A percentile compares a stretch with the other conserved stretches of the same genome.
Conservation (phyloP, 2,113 vertebrate genomes). For the Tragulus kanchil region DNA sequence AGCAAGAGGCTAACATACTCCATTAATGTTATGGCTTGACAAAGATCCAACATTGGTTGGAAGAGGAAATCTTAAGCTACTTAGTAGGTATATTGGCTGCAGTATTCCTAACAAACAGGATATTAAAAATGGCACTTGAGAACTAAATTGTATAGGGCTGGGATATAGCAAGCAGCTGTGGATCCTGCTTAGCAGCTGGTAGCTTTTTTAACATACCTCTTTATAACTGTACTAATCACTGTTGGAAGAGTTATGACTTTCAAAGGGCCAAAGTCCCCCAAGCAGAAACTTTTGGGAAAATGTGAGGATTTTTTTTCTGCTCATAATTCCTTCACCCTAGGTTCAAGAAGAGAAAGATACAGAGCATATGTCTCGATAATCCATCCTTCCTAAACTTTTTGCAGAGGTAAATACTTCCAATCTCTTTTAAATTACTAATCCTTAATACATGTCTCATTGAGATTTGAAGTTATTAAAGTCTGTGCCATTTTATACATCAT, state of each 20-base stretch:
- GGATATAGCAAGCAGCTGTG: neutral
- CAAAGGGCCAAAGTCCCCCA: neutral
- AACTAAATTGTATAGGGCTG: neutral
- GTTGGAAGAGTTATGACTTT: neutral
- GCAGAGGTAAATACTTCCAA: neutral
- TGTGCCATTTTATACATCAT: constrained; percentile 25
- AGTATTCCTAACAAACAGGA: neutral
- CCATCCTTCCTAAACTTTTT: neutral
- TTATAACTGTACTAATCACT: neutral
- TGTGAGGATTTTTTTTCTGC: neutral
- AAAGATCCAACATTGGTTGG: neutral
- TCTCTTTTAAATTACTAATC: constrained; percentile 38
- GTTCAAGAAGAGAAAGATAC: neutral
- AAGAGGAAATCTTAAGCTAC: neutral
- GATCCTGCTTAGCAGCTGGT: neutral
- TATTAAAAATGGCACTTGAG: neutral
- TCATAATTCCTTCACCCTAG: neutral
- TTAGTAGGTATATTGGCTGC: neutral
- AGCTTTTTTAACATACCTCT: neutral
- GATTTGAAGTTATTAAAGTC: constrained; percentile 60
- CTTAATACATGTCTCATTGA: constrained; percentile 41
- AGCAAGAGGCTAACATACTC: neutral
- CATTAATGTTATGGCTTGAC: neutral
- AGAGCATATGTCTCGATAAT: neutral
- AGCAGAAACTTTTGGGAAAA: neutral